Percentiles rank a stretch among this genome's conserved stretches.
phyloP scores from a whole-genome alignment of 2,113 vertebrate genomes.

The Dipodomys spectabilis region DNA sequence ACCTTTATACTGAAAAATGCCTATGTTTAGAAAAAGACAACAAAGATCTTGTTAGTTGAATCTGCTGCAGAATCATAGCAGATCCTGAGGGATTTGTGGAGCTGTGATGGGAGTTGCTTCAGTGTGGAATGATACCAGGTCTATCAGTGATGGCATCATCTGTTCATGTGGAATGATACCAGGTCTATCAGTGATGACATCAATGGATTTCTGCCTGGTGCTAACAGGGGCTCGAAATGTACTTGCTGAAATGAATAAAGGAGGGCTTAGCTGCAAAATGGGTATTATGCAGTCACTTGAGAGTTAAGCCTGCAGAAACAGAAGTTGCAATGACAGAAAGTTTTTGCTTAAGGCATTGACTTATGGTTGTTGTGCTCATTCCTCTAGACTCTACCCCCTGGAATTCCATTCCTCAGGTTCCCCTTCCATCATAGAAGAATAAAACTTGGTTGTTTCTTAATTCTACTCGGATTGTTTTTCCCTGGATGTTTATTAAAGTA shows the following conservation, averaged over 20 bases:
- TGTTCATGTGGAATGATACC: background rate
- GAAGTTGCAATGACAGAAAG: background rate
- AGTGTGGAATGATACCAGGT: background rate
- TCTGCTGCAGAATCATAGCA: background rate
- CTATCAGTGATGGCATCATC: background rate
- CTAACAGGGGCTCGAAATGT: background rate
- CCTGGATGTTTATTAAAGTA: background rate
- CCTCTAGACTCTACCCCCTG: background rate
- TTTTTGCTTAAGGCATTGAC: background rate
- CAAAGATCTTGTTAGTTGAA: background rate
- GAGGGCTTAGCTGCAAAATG: background rate
- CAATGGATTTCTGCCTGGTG: background rate
- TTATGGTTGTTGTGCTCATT: background rate
- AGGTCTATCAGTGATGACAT: background rate
- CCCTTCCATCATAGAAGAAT: background rate
- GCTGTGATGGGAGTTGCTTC: background rate
- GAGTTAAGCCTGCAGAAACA: background rate
- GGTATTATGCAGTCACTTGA: background rate
- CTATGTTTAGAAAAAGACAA: background rate
- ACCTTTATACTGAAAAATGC: background rate
- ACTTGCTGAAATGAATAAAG: background rate
- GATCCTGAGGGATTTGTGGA: background rate
- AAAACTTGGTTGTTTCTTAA: background rate
- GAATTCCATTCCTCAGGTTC: background rate
- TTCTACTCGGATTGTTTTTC: background rate